Conservation (phyloP, 2,797 vertebrate species). For the Sibirionetta formosa region DNA sequence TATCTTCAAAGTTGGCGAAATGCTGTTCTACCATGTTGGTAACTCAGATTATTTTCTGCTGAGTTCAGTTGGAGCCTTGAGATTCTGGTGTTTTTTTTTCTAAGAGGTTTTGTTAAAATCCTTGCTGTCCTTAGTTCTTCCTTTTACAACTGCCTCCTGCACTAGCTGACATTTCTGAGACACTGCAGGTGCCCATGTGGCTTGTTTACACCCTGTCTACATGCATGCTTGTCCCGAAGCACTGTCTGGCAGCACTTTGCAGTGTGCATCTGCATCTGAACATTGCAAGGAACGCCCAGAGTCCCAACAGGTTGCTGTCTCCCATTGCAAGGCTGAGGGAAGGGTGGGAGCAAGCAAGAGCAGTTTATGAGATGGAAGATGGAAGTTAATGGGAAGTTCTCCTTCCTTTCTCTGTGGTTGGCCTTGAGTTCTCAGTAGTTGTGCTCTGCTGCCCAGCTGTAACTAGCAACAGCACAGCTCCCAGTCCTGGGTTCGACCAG, state of each 20-base stretch:
- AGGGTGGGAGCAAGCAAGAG: neutral
- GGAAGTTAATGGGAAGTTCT: neutral
- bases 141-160: neutral
- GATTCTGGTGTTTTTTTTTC: neutral
- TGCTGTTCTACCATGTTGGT: neutral
- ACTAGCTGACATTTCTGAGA: neutral
- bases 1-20: neutral
- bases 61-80: neutral
- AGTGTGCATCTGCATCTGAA: neutral
- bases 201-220: neutral
- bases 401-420: neutral
- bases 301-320: fast-evolving
- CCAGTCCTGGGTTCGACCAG: neutral
- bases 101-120: neutral
- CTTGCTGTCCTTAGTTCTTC: neutral
- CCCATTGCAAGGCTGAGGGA: neutral
- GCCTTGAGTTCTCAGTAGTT: neutral
- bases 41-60: neutral
- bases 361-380: neutral
- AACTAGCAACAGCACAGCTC: neutral
- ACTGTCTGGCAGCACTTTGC: neutral
- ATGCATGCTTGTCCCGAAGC: neutral
- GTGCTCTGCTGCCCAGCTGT: neutral
- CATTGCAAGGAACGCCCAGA: neutral
- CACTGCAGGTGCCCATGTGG: fast-evolving